Base-by-base conservation (phyloP, 2,113 vertebrate genomes). In the Tragelaphus scriptus region DNA sequence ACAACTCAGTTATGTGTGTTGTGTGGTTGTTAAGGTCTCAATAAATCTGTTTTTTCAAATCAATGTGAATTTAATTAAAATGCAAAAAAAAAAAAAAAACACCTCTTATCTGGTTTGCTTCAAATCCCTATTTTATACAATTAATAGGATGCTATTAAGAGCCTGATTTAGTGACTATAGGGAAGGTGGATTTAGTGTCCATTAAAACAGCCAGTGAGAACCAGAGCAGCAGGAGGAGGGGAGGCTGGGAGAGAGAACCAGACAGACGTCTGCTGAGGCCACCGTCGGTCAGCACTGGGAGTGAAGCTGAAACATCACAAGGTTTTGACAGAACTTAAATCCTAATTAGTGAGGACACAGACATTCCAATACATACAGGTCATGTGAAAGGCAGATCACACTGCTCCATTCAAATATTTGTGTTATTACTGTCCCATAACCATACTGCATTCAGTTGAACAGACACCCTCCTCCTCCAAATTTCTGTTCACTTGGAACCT, bases 51-150 rank as follows among this genome's bases (percentile, higher is more conserved):
- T 95, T 98, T 84, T 90, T 49, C 28, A 93, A 97, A 97, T 98
- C 97, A 98, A 97, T 97, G 90, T 71, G 79, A 97, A 92, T 98
- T 98, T 98, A 98, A 97, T 98, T 98, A 97, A 98, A 97, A 97
- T 96, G 61, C 58, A 85, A 25, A 95, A 85, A 19, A 95, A 82
- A 93, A 89, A 77, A 88, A 65, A 6, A 21, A 47, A 3, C 1
- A 44, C 4, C 75, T 3, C 21, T 68, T 93, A 84, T 65, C 81
- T 90, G 77, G 40, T 79, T 97, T 82, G 32, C 51, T 97, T 98
- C 95, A 97, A 97, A 95, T 94, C 55, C 87, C 97, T 98, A 96
- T 93, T 97, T 98, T 88, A 91, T 13, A 79, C 93, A 95, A 97
- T 93, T 97, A 98, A 97, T 96, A 91, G 93, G 32, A 92, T 95